A percentile compares a stretch with the other conserved stretches of the same genome.
Evolutionary conservation across 2,888 invertebrate species (phyloP).

Genomic region (Pseudeuparius sepicola): DNA sequence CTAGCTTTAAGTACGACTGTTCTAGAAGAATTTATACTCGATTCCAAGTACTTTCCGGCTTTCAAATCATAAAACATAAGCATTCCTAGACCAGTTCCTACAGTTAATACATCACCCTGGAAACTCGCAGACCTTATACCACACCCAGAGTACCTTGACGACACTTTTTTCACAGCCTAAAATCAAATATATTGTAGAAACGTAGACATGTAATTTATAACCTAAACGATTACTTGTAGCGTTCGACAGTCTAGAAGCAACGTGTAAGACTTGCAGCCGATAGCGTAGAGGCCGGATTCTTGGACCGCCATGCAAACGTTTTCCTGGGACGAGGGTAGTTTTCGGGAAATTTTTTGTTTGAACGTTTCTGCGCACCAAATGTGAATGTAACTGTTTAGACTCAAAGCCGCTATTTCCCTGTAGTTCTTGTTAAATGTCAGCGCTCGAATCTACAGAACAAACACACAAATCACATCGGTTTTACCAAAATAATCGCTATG

Average conservation of each 20-base stretch:
- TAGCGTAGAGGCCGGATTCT: slow-evolving; percentile 80
- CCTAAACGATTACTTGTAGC: slow-evolving; percentile 49
- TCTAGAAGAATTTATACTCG: slow-evolving; percentile 78
- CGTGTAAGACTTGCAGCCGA: slow-evolving; percentile 90
- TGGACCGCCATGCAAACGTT: slow-evolving; percentile 88
- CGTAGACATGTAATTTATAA: slow-evolving; percentile 25
- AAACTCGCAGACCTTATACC: slow-evolving; percentile 89
- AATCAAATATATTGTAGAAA: slow-evolving; percentile 7
- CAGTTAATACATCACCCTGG: slow-evolving; percentile 79
- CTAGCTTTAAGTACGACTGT: slow-evolving; percentile 82
- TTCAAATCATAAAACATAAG: slow-evolving; percentile 90
- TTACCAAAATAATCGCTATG: too few relatives aligned
- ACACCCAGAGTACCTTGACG: slow-evolving; percentile 81
- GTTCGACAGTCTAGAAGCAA: slow-evolving; percentile 82
- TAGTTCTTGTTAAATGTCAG: slow-evolving; percentile 77
- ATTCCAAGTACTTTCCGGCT: slow-evolving; percentile 84
- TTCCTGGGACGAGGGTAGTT: slow-evolving; percentile 82
- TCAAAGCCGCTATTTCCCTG: slow-evolving; percentile 82
- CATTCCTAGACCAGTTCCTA: slow-evolving; percentile 87
- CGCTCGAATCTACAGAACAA: slow-evolving; percentile 61
- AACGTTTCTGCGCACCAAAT: slow-evolving; percentile 87
- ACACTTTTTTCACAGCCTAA: slow-evolving; percentile 64
- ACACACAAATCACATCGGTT: too few relatives aligned
- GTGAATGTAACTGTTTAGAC: slow-evolving; percentile 89
- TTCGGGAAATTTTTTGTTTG: slow-evolving; percentile 75